Percentiles rank a stretch among this genome's conserved stretches.
Evolutionary conservation across 2,888 invertebrate genomes (phyloP).

Genomic region (Drosophila tripunctata): DNA sequence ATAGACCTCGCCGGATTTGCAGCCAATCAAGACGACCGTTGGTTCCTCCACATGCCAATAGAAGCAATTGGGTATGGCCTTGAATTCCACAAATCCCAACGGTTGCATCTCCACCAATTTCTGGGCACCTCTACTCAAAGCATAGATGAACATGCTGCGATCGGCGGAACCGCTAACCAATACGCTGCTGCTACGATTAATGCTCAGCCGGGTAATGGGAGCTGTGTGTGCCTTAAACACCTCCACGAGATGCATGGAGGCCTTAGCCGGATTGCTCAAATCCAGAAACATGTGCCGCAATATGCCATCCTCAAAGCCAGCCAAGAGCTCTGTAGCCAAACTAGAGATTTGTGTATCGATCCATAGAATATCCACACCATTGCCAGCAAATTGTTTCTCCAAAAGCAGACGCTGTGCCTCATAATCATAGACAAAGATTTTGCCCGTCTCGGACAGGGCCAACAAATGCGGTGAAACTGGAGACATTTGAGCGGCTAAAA

Average conservation of each 20-base stretch:
- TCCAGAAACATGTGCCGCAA: conserved; percentile 86
- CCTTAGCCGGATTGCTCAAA: conserved; percentile 38
- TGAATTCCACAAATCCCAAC: conserved; percentile 88
- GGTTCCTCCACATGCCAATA: conserved; percentile 85
- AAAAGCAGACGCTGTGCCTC: conserved; percentile 86
- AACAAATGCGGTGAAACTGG: conserved; percentile 89
- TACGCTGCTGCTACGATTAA: conserved; percentile 86
- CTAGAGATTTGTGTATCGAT: conserved; percentile 88
- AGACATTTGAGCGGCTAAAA: conserved; percentile 88
- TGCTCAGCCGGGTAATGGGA: conserved; percentile 86
- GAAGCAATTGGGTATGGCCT: conserved; percentile 87
- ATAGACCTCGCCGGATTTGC: conserved; percentile 85
- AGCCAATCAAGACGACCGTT: conserved; percentile 85
- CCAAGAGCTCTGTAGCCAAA: conserved; percentile 87
- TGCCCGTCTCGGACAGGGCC: conserved; percentile 90
- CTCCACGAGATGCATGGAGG: conserved; percentile 82
- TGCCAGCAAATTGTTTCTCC: conserved; percentile 86
- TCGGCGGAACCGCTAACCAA: conserved; percentile 89
- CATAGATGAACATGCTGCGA: conserved; percentile 88
- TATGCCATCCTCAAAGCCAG: conserved; percentile 90
- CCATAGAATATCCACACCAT: conserved; percentile 88
- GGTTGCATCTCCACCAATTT: conserved; percentile 86
- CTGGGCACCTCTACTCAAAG: conserved; percentile 81
- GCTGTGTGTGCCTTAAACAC: conserved; percentile 89
- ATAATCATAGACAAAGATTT: conserved; percentile 90